Percentiles rank a stretch among this genome's conserved stretches.
phyloP scores from a whole-genome alignment of 2,113 vertebrate genomes.

The Chaetodon trifascialis region DNA sequence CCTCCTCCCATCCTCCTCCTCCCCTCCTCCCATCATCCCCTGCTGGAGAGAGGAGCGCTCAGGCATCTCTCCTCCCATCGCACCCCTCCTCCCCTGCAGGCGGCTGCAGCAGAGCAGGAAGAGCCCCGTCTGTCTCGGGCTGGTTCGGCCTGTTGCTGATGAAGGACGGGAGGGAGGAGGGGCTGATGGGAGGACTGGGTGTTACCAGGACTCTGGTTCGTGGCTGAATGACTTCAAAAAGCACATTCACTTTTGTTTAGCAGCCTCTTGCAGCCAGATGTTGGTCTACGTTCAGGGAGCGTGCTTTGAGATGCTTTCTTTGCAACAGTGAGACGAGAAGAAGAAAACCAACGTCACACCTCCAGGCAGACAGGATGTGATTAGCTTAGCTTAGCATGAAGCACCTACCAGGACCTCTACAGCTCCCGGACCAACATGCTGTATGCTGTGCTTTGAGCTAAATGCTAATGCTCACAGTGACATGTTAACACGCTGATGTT shows the following conservation, averaged over 20 bases:
- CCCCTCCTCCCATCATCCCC: slow-evolving; percentile 64
- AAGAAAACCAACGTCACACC: not conserved
- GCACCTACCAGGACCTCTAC: not conserved
- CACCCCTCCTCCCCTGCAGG: slow-evolving; percentile 54
- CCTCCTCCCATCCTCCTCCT: slow-evolving; percentile 56
- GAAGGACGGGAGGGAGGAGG: slow-evolving; percentile 31
- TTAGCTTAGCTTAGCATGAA: slow-evolving; percentile 12
- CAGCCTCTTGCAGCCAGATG: not conserved
- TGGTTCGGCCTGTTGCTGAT: slow-evolving; percentile 65
- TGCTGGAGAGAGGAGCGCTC: slow-evolving; percentile 48
- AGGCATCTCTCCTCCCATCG: slow-evolving; percentile 67
- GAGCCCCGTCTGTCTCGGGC: slow-evolving; percentile 34
- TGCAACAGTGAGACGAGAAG: not conserved
- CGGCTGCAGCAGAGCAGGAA: slow-evolving; percentile 60
- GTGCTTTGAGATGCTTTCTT: not conserved
- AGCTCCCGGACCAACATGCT: too few relatives aligned
- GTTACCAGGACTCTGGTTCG: slow-evolving; percentile 39
- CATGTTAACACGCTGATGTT: too few relatives aligned
- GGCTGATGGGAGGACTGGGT: slow-evolving; percentile 42
- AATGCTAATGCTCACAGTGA: too few relatives aligned
- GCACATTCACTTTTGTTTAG: not conserved
- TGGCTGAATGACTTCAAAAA: slow-evolving; percentile 15
- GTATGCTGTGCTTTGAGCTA: too few relatives aligned
- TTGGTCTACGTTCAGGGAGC: not conserved
- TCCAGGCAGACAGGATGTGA: not conserved